Percentiles rank a stretch among this genome's conserved stretches.
Evolutionary conservation across 2,888 invertebrate species (phyloP).

Genomic region (Nomada fucata): DNA sequence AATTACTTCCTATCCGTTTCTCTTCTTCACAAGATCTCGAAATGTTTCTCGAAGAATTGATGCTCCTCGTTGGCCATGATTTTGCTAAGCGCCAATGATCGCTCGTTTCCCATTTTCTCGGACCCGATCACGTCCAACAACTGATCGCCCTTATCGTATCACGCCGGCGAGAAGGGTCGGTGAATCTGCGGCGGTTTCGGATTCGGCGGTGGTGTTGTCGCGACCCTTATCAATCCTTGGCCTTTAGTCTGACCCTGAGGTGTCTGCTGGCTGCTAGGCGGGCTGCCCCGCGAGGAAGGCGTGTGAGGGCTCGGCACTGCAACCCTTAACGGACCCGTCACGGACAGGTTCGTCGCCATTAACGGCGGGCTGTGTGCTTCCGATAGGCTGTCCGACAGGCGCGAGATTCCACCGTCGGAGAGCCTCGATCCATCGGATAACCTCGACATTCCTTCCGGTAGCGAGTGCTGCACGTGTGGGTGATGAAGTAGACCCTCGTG

Average conservation of each 20-base stretch:
- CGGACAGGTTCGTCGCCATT: constrained; percentile 82
- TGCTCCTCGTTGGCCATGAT: constrained; percentile 43
- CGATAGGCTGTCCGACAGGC: constrained; percentile 82
- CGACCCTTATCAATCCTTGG: constrained; percentile 80
- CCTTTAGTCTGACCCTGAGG: constrained; percentile 76
- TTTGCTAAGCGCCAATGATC: constrained; percentile 16
- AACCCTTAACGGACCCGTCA: constrained; percentile 82
- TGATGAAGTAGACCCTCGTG: constrained; percentile 82
- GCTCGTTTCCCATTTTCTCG: constrained; percentile 28
- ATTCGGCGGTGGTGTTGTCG: constrained; percentile 81
- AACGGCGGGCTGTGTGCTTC: constrained; percentile 83
- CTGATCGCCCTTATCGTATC: constrained; percentile 75
- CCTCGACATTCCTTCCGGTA: constrained; percentile 81
- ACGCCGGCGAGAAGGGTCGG: constrained; percentile 84
- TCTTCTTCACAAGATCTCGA: constrained; percentile 74
- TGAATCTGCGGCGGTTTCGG: constrained; percentile 83
- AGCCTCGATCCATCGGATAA: constrained; percentile 82
- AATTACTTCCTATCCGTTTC: not conserved
- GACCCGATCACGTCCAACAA: constrained; percentile 26
- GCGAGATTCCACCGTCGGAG: constrained; percentile 82
- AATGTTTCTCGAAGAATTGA: constrained; percentile 65
- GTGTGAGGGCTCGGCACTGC: constrained; percentile 83
- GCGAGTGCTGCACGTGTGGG: constrained; percentile 75
- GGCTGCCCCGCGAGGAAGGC: constrained; percentile 83
- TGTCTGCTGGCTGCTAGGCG: constrained; percentile 76